Conservation (phyloP, 2,888 invertebrate species). For the Ornithoptera alexandrae region DNA sequence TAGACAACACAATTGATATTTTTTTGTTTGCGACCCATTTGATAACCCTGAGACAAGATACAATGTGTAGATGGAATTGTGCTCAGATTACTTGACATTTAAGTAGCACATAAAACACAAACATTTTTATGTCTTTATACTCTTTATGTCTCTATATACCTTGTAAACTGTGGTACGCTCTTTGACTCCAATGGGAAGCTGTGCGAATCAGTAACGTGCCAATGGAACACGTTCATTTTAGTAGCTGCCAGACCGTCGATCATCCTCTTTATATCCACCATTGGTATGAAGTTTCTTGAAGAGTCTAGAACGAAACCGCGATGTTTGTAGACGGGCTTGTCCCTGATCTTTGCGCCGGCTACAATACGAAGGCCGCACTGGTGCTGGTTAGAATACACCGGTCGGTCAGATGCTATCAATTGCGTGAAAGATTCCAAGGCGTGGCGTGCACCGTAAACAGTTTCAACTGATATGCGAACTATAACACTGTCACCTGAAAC, state of each 20-base stretch:
- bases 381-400: constrained; percentile 45
- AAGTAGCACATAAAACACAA: background rate
- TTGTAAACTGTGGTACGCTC: constrained; percentile 86
- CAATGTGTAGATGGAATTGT: background rate
- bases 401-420: constrained; percentile 70
- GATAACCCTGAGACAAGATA: background rate
- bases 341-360: constrained; percentile 82
- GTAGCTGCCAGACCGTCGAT: constrained; percentile 92
- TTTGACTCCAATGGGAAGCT: constrained; percentile 92
- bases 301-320: constrained; percentile 94
- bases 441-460: constrained; percentile 87
- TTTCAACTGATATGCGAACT: constrained; percentile 79
- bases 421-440: constrained; percentile 88
- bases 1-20: background rate
- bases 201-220: constrained; percentile 95
- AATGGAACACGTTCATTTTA: constrained; percentile 95
- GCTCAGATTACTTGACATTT: background rate
- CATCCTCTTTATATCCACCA: constrained; percentile 83
- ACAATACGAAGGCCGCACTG: constrained; percentile 81
- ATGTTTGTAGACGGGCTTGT: constrained; percentile 90
- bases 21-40: background rate
- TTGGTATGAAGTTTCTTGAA: constrained; percentile 91
- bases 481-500: constrained; percentile 68
- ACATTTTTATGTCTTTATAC: background rate
- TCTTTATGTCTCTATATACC: no score